Base-by-base conservation (phyloP, 2,113 vertebrate genomes). In the Pungitius pungitius region DNA sequence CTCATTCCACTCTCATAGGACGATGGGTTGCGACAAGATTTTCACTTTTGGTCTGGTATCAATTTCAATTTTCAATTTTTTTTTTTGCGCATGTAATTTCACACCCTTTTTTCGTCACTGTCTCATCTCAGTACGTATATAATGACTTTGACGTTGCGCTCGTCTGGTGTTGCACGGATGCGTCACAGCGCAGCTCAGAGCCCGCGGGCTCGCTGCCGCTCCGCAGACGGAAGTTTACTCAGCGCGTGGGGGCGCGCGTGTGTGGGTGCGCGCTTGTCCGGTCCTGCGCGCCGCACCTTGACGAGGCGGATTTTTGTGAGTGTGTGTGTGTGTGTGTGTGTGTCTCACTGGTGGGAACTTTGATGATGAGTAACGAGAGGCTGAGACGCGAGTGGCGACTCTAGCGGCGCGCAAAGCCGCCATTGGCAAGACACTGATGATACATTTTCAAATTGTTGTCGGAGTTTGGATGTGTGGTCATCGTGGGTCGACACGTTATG, bases 281-380 rank as follows among this genome's bases (percentile, higher is more conserved):
- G 43, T 70, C 91, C 69, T 77, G 88, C 43, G n/a, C 49, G 49
- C 77, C 81, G 82, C 85, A 83, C 89, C 84, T 67, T 43, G n/a
- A 14, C 11, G 11, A 26, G 33, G 40, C 37, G 40, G 9, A 12
- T 40, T 57, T 6, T 35, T 7, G 5, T 35, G 5, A n/a, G n/a
- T n/a, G n/a, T n/a, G n/a, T n/a, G n/a, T n/a, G n/a, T n/a, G n/a
- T n/a, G n/a, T n/a, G n/a, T n/a, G n/a, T n/a, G 5, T 35, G 5
- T 39, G 37, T 65, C 47, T 73, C 6, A 72, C 42, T 45, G 35
- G 75, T 45, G 3, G 69, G 30, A 71, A 58, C 66, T 58, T 47
- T 51, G 2, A 14, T 12, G 30, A 78, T 60, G 20, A 58, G 22
- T 27, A 27, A 24, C 22, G n/a, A 1, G 49, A 39, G 27, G 67